A percentile compares a stretch with the other conserved stretches of the same genome.
phyloP scores from a whole-genome alignment of 2,888 invertebrate species.

The Onchidella celtica region DNA sequence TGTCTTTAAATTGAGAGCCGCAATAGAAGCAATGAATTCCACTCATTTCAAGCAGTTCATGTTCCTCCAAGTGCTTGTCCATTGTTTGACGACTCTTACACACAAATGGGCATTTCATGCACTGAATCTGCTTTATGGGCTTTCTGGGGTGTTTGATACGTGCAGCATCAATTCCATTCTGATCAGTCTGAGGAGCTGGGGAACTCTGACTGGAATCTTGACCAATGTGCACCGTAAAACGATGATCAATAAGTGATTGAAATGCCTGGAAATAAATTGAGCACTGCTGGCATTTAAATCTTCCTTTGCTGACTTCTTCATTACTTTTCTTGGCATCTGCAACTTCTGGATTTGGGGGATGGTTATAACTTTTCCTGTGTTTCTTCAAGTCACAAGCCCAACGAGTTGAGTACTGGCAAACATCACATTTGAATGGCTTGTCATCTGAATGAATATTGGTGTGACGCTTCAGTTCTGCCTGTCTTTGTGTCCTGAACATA shows the following conservation, averaged over 20 bases:
- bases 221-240: conserved; percentile 64
- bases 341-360: conserved; percentile 54
- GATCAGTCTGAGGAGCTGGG: conserved; percentile 35
- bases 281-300: conserved; percentile 66
- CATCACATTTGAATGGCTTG: conserved; percentile 76
- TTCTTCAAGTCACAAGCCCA: conserved; percentile 80
- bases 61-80: conserved; percentile 68
- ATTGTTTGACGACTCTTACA: conserved; percentile 67
- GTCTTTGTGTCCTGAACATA: conserved; percentile 75
- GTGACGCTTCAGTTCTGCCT: conserved; percentile 77
- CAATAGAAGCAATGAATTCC: conserved; percentile 71
- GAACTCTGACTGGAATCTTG: conserved; percentile 49
- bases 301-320: conserved; percentile 56
- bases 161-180: conserved; percentile 53
- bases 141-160: conserved; percentile 57
- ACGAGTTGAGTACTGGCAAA: conserved; percentile 77
- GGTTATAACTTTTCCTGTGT: conserved; percentile 76
- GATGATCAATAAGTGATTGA: conserved; percentile 68
- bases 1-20: conserved; percentile 67
- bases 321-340: conserved; percentile 53
- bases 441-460: conserved; percentile 76
- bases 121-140: conserved; percentile 69
- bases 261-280: conserved; percentile 65
- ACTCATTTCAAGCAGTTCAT: conserved; percentile 63
- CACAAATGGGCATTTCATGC: conserved; percentile 71